A percentile compares a stretch with the other conserved stretches of the same genome.
phyloP scores from a whole-genome alignment of 1,140 invertebrate species.

The Lepeophtheirus salmonis region DNA sequence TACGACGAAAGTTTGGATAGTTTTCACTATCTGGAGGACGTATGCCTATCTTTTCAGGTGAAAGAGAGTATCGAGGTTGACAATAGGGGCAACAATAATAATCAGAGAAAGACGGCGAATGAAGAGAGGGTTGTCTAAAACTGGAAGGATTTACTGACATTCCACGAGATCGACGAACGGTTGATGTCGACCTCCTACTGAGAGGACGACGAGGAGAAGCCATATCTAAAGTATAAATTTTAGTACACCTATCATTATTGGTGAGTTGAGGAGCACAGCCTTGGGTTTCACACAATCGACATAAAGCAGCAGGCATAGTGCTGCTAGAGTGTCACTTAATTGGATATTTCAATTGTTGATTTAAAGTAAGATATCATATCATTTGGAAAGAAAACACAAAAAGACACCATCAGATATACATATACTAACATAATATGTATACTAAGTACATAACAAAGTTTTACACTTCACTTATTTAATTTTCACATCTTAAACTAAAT shows the following conservation, averaged over 20 bases:
- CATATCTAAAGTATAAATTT: background rate
- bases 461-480: too few relatives aligned
- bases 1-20: too few relatives aligned
- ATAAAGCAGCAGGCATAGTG: background rate
- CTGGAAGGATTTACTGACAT: background rate
- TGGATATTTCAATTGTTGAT: too few relatives aligned
- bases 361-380: too few relatives aligned
- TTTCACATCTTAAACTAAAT: too few relatives aligned
- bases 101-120: background rate
- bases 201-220: background rate
- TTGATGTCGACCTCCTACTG: background rate
- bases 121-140: background rate
- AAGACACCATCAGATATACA: too few relatives aligned
- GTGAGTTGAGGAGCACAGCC: background rate
- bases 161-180: background rate
- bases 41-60: conserved; percentile 1
- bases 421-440: too few relatives aligned
- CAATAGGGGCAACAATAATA: background rate
- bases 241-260: background rate
- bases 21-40: background rate
- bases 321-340: too few relatives aligned
- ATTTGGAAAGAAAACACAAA: background rate
- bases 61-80: conserved; percentile 3
- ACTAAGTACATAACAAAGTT: too few relatives aligned
- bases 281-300: background rate